Conservation (phyloP, 2,113 vertebrate genomes). For the Epinephelus lanceolatus region DNA sequence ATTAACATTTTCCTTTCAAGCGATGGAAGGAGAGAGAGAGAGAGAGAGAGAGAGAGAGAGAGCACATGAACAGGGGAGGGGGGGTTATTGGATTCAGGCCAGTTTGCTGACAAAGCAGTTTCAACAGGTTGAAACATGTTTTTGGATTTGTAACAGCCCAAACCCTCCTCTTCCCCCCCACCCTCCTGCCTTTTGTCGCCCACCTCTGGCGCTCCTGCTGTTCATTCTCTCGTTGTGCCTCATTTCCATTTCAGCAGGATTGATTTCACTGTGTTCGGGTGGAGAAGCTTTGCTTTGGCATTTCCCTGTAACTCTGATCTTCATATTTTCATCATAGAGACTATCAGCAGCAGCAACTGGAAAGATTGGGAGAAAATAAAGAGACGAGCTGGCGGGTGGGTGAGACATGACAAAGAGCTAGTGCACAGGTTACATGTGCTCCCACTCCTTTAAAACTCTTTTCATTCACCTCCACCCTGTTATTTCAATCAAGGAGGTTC, state of each 20-base stretch:
- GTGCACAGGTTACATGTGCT: not conserved
- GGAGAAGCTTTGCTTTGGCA: slow-evolving; percentile 65
- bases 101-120: slow-evolving; percentile 73
- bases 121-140: slow-evolving; percentile 72
- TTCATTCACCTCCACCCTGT: slow-evolving; percentile 11
- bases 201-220: slow-evolving; percentile 43
- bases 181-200: slow-evolving; percentile 39
- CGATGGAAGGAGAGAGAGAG: not conserved
- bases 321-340: slow-evolving; percentile 37
- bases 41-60: not conserved
- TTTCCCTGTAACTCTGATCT: slow-evolving; percentile 37
- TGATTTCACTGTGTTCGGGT: slow-evolving; percentile 63
- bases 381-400: not conserved
- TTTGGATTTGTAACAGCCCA: slow-evolving; percentile 44
- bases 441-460: slow-evolving; percentile 3
- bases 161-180: slow-evolving; percentile 6
- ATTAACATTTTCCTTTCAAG: slow-evolving; percentile 63
- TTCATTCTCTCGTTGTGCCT: slow-evolving; percentile 50
- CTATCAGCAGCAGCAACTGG: slow-evolving; percentile 11
- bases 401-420: not conserved
- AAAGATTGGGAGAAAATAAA: slow-evolving; percentile 1
- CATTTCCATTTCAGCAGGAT: slow-evolving; percentile 77
- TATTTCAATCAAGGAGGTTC: slow-evolving; percentile 27
- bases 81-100: slow-evolving; percentile 34
- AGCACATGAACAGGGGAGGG: not conserved